Percentiles rank a stretch among this genome's conserved stretches.
Evolutionary conservation across 2,113 vertebrate species (phyloP).

Genomic region (Lepus timidus): DNA sequence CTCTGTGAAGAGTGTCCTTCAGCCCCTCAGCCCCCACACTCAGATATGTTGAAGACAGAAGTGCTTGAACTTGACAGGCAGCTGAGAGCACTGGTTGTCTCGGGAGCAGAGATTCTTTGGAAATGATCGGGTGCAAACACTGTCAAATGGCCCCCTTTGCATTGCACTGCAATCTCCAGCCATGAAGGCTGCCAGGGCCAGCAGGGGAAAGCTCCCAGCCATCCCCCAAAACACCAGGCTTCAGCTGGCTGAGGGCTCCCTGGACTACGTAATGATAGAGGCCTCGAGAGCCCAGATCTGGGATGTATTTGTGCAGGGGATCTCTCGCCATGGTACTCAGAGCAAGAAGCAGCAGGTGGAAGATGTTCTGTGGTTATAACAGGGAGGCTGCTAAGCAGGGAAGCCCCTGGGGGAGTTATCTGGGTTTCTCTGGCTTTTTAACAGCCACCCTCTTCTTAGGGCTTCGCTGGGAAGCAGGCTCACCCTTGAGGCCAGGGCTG

Average conservation of each 20-base stretch:
- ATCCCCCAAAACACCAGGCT: conserved; percentile 69
- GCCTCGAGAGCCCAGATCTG: not conserved
- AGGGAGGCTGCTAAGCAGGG: not conserved
- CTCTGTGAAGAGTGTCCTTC: conserved; percentile 27
- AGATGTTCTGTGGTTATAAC: not conserved
- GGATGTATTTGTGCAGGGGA: not conserved
- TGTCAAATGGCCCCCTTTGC: conserved; percentile 73
- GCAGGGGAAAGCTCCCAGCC: conserved; percentile 54
- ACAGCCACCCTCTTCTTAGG: not conserved
- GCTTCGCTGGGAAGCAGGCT: not conserved
- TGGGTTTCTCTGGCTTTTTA: not conserved
- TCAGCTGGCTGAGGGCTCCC: not conserved
- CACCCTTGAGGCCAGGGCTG: not conserved
- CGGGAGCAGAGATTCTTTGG: conserved; percentile 76
- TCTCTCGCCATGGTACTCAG: not conserved
- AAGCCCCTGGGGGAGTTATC: not conserved
- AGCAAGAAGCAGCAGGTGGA: not conserved
- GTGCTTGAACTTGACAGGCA: conserved; percentile 75
- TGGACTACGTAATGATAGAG: conserved; percentile 53
- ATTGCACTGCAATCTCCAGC: conserved; percentile 69
- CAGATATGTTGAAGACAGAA: conserved; percentile 54
- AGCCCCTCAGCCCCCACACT: conserved; percentile 24
- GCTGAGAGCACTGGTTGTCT: conserved; percentile 67
- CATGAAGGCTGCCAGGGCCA: conserved; percentile 58
- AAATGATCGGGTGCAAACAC: conserved; percentile 75